These are phyloP conservation scores for Bettongia penicillata DNA, from an alignment of 2,113 vertebrate genomes.

Conservation along the genomic window DNA sequence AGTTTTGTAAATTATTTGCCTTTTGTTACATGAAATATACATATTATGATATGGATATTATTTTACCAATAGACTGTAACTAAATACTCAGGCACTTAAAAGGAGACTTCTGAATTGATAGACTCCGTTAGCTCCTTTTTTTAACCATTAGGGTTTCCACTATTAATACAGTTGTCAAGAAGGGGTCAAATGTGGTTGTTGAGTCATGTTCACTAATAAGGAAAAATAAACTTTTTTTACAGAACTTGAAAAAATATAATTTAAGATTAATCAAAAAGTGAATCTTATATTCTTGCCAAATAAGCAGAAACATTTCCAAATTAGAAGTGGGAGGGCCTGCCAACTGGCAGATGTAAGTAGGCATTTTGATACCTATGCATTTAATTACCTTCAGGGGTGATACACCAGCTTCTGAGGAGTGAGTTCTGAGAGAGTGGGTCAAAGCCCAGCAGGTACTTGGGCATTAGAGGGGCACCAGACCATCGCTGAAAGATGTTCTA, in stretches of 20 bases:
- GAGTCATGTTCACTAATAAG: constrained; percentile 71
- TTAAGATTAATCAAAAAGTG: constrained; percentile 61
- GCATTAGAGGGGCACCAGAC: constrained; percentile 57
- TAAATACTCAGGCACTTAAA: constrained; percentile 77
- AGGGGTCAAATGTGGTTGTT: constrained; percentile 68
- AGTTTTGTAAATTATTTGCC: constrained; percentile 79
- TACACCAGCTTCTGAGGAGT: constrained; percentile 32
- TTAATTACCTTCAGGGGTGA: constrained; percentile 61
- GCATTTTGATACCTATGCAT: constrained; percentile 46
- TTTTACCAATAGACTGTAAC: constrained; percentile 80
- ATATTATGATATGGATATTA: constrained; percentile 76
- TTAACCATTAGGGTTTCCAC: constrained; percentile 53
- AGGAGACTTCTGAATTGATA: constrained; percentile 63
- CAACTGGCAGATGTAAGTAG: constrained; percentile 65
- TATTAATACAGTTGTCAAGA: constrained; percentile 72
- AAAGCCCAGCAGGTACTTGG: constrained; percentile 50
- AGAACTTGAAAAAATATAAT: constrained; percentile 71
- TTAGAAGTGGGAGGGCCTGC: constrained; percentile 65
- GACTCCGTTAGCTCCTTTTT: constrained; percentile 75
- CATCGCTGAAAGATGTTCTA: constrained; percentile 73
- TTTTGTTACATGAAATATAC: constrained; percentile 76
- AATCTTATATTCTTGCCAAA: constrained; percentile 58
- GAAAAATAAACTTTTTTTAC: constrained; percentile 70
- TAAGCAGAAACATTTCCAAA: constrained; percentile 60
- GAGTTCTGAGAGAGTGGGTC: constrained; percentile 63